phyloP scores from a whole-genome alignment of 2,888 invertebrate species.

The Pristionchus mayeri region DNA sequence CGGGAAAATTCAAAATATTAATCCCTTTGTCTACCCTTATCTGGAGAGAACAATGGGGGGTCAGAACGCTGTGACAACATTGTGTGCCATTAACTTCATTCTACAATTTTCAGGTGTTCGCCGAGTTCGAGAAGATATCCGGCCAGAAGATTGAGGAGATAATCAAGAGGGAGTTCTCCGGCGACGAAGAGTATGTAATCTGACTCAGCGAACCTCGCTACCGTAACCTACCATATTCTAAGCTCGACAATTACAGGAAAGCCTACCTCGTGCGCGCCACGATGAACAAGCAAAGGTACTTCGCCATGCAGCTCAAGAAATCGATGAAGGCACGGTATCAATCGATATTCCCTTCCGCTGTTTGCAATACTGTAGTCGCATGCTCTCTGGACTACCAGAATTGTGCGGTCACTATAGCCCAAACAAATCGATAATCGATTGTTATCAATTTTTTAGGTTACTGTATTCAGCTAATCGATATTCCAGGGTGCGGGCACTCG shows the following conservation, averaged over 20 bases:
- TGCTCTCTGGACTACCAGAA: background rate
- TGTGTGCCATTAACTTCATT: no score
- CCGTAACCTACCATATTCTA: constrained; percentile 46
- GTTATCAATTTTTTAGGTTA: background rate
- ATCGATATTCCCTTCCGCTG: no score
- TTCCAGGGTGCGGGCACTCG: constrained; percentile 72
- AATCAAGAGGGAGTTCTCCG: constrained; percentile 75
- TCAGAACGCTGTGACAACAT: no score
- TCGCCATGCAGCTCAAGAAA: constrained; percentile 70
- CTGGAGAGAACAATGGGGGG: no score
- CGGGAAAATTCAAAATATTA: no score
- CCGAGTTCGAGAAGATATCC: constrained; percentile 63
- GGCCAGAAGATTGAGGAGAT: constrained; percentile 76
- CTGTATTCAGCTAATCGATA: no score
- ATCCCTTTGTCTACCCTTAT: no score
- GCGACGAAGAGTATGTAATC: background rate
- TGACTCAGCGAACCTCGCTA: background rate
- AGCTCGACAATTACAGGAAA: constrained; percentile 50
- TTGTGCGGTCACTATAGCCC: no score
- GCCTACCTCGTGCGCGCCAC: constrained; percentile 58
- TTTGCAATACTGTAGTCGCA: background rate
- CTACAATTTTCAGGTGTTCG: constrained; percentile 61
- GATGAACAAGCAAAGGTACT: constrained; percentile 66
- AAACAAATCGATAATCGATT: background rate
- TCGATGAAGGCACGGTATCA: constrained; percentile 67